Base-by-base conservation (phyloP, 1,140 invertebrate genomes). In the Drosophila pandora region DNA sequence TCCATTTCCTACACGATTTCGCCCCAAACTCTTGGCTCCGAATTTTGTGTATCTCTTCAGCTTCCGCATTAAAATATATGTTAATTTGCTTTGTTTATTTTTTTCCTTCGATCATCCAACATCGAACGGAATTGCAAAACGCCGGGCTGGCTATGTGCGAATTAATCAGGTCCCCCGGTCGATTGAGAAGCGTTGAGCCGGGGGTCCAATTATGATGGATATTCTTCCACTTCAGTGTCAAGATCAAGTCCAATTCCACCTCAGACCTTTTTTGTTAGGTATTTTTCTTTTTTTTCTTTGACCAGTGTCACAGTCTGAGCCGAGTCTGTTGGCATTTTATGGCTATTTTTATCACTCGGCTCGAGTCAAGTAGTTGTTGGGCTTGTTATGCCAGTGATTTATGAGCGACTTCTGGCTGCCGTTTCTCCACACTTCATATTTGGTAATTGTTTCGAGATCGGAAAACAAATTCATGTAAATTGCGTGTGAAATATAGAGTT, bases 51-150 rank as follows among this genome's bases (percentile, higher is more conserved):
- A 30, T 76, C 57, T 79, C 45, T 75, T 45, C 30, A 34, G 65
- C 74, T 83, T 84, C 80, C 80, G 80, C 72, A 84, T 84, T 79
- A 43, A 72, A 79, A 84, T 82, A 49, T 61, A 70, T 84, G 77
- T 60, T 84, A 84, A 85, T 87, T 87, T 61, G 60, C 71, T 53
- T 60, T 68, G 23, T 50, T 49, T 47, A 17, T 13, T 47, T 47
- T 22, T 47, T 22, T 47, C 17, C 10, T 69, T 30, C 67, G 28
- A 34, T 4, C 47, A 2, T 28, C 56, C 23, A 28, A 12, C 43
- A 50, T 22, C 56, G 58, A 49, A 45, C 25, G 43, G 52, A 67
- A 65, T 75, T 80, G 59, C 53, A 53, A 75, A 67, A 60, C 68
- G 58, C 39, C 53, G 71, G 52, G 73, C 21, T 55, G 4, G 59